These are phyloP conservation scores for Arvicanthis niloticus DNA, from an alignment of 2,113 vertebrate species.

Conservation along the genomic window DNA sequence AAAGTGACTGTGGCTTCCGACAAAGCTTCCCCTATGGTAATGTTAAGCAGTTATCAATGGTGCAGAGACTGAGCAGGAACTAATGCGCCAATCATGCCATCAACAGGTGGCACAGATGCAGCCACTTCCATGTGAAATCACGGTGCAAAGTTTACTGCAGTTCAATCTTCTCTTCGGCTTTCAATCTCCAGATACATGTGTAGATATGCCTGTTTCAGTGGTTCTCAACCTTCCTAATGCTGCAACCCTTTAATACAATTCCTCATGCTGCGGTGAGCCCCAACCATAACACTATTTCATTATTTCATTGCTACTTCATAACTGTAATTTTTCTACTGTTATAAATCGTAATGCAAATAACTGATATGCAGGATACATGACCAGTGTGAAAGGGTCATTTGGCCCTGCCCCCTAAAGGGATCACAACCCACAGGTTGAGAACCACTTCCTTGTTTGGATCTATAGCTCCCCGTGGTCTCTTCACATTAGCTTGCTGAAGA, in stretches of 20 bases:
- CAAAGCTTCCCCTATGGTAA: conserved; percentile 88
- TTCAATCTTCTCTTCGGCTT: conserved; percentile 82
- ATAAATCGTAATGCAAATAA: background rate
- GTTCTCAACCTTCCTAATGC: background rate
- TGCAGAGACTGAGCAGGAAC: conserved; percentile 84
- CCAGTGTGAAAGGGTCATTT: background rate
- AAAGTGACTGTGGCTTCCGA: conserved; percentile 87
- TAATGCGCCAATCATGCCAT: conserved; percentile 88
- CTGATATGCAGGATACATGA: too few relatives aligned
- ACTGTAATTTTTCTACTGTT: background rate
- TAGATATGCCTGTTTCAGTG: conserved; percentile 58
- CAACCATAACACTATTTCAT: background rate
- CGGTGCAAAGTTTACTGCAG: conserved; percentile 84
- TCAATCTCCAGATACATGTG: conserved; percentile 78
- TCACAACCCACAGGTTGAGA: background rate
- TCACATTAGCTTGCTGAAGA: conserved; percentile 50
- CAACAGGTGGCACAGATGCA: conserved; percentile 88
- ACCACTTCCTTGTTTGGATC: conserved; percentile 48
- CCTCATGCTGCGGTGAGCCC: background rate
- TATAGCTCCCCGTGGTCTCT: conserved; percentile 69
- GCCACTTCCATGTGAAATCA: conserved; percentile 86
- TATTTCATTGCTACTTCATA: background rate
- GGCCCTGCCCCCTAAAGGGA: background rate
- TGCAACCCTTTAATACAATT: background rate
- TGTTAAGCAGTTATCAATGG: conserved; percentile 89